Evolutionary conservation across 2,113 vertebrate species (phyloP).

Genomic region (Clarias batrachus): DNA sequence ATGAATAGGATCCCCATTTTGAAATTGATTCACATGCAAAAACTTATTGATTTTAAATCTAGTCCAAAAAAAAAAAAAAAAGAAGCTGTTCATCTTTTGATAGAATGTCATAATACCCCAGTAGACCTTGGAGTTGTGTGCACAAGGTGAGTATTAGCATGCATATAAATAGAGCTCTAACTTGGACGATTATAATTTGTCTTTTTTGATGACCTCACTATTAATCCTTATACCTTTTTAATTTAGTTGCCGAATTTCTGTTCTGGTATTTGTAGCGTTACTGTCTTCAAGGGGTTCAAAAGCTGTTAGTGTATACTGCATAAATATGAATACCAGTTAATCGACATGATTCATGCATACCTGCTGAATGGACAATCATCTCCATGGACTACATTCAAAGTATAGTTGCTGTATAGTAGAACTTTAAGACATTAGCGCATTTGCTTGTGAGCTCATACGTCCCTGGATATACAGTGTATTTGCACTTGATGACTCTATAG

Average conservation of each 20-base stretch:
- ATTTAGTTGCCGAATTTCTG: neutral
- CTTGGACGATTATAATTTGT: neutral
- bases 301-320: neutral
- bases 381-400: neutral
- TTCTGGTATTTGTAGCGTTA: neutral
- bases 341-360: neutral
- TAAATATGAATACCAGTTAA: neutral
- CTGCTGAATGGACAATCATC: neutral
- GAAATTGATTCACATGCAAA: constrained; percentile 16
- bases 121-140: constrained; percentile 12
- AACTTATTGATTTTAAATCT: constrained; percentile 1
- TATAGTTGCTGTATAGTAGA: neutral
- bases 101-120: neutral
- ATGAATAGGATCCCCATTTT: neutral
- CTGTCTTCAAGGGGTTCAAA: neutral
- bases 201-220: neutral
- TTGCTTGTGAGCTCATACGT: too few relatives aligned
- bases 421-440: neutral
- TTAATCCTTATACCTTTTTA: neutral
- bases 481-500: too few relatives aligned
- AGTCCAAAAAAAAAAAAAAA: neutral
- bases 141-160: neutral
- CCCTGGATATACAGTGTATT: too few relatives aligned
- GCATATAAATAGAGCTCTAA: neutral
- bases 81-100: neutral